A percentile compares a stretch with the other conserved stretches of the same genome.
Conservation (phyloP, 2,113 vertebrate species). For the Orcinus orca region DNA sequence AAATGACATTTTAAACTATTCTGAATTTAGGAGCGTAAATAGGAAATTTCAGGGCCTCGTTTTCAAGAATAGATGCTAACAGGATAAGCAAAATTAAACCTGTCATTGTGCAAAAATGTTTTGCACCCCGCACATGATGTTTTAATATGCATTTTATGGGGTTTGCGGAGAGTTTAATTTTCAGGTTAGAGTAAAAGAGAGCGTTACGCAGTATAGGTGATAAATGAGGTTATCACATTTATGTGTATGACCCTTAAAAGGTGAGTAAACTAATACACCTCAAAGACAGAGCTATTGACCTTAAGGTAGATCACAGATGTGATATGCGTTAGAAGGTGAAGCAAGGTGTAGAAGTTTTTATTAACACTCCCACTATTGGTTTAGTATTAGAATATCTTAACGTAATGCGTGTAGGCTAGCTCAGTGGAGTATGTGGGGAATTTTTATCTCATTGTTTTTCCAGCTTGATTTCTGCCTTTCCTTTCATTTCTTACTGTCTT, state of each 20-base stretch:
- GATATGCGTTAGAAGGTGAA: background rate
- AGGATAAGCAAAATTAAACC: slow-evolving; percentile 79
- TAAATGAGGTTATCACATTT: slow-evolving; percentile 30
- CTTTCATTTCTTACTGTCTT: background rate
- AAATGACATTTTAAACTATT: slow-evolving; percentile 84
- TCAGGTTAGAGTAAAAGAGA: slow-evolving; percentile 42
- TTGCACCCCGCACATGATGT: slow-evolving; percentile 10
- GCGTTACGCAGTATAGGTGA: background rate
- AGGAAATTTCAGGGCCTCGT: slow-evolving; percentile 75
- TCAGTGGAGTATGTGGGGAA: background rate
- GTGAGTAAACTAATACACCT: background rate
- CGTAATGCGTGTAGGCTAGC: background rate
- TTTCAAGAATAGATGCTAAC: slow-evolving; percentile 78
- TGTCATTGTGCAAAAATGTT: slow-evolving; percentile 70
- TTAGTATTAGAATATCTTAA: background rate
- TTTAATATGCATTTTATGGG: slow-evolving; percentile 49
- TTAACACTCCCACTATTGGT: background rate
- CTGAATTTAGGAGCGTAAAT: slow-evolving; percentile 84
- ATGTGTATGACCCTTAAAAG: slow-evolving; percentile 8
- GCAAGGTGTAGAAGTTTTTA: background rate
- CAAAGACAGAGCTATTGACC: slow-evolving; percentile 20
- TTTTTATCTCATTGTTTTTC: slow-evolving; percentile 15
- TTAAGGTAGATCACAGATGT: background rate
- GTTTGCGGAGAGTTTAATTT: slow-evolving; percentile 59
- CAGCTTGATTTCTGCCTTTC: background rate